Evolutionary conservation across 2,113 vertebrate species (phyloP), one percentile per base, ranked within the genome.

Genomic region (Dendropsophus ebraccatus): DNA sequence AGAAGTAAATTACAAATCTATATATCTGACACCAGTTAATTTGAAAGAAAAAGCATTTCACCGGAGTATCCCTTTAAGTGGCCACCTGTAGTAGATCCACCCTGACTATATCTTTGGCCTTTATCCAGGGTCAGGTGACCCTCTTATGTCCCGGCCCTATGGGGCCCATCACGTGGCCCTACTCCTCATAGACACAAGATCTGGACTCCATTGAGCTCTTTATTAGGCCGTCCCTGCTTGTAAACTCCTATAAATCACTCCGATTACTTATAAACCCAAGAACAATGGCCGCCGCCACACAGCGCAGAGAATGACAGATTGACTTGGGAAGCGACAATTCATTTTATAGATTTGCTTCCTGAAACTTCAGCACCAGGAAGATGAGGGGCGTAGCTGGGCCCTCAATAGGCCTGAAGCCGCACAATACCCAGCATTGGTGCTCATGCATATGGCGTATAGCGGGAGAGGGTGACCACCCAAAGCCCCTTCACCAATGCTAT

Each of bases 271-370:
- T 77, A 52, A 54, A 52, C 74, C 49, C 30, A 25, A 77, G 50
- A 1, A 77, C 74, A 77, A 52, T 77, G 28, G 74, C 74, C 28
- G 74, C 25, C 74, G 14, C 49, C 74, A 52, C 47, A 19, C 74
- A 32, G 16, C 50, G 7, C 10, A 3, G 13, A 8, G 21, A 28
- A 74, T 74, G 72, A 74, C 41, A 25, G 72, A 74, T 25, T 74
- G 72, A 74, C 41, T 74, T 47, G 72, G 37, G 72, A 74, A 74
- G 72, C 49, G 28, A 49, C 73, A 75, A 76, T 49, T 76, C 47
- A 76, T 52, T 76, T 50, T 28, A 52, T 50, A 77, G 47, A 77
- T 30, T 77, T 30, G 25, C 9, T 50, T 77, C 74, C 73, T 50
- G 9, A 77, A 77, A 70, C 35, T 37, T 70, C 35, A 41, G 32